These are phyloP conservation scores for Cossypha polioptera DNA, from an alignment of 2,797 vertebrate genomes.

Conservation along the genomic window DNA sequence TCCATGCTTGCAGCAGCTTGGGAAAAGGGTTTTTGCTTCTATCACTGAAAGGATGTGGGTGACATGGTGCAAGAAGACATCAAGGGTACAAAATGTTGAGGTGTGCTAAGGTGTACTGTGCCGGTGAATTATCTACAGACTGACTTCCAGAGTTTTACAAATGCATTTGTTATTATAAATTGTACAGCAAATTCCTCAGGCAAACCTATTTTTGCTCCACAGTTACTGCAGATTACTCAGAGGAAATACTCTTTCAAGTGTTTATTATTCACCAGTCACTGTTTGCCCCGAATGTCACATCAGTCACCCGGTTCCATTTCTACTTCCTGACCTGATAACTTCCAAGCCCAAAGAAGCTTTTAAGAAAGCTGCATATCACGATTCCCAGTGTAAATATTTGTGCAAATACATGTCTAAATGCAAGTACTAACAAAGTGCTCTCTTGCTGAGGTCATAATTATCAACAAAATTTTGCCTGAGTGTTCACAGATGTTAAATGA, in stretches of 20 bases:
- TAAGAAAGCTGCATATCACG: background rate
- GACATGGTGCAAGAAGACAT: background rate
- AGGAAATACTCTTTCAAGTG: background rate
- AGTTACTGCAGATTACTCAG: background rate
- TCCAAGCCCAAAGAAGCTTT: background rate
- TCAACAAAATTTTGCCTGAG: background rate
- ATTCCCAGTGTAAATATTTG: conserved; percentile 18
- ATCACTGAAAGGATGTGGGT: background rate
- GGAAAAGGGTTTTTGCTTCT: background rate
- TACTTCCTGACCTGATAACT: background rate
- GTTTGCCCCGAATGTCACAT: background rate
- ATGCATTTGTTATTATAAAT: background rate
- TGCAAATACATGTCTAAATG: background rate
- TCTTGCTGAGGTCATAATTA: background rate
- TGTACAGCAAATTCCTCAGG: background rate
- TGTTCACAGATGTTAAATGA: background rate
- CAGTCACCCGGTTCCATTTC: background rate
- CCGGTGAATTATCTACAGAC: background rate
- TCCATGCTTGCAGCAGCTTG: background rate
- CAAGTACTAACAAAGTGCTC: background rate
- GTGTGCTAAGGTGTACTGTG: background rate
- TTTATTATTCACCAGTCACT: background rate
- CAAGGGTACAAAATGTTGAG: background rate
- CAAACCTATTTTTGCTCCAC: background rate
- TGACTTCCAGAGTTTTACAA: background rate